Evolutionary conservation across 1,140 invertebrate species (phyloP).

Genomic region (Rhynchophorus ferrugineus): DNA sequence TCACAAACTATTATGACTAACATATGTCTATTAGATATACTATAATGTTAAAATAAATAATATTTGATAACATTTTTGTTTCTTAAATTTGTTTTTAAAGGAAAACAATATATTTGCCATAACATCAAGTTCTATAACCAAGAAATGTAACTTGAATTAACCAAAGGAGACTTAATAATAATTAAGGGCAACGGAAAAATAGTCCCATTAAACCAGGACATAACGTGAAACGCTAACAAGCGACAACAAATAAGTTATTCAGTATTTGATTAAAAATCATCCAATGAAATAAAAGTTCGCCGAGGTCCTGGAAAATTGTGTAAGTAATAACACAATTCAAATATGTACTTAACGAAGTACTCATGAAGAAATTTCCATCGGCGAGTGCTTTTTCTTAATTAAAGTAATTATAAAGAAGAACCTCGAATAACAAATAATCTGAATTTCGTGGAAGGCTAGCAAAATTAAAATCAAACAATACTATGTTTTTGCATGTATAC

Average conservation of each 20-base stretch:
- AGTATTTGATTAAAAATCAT: slow-evolving; percentile 6
- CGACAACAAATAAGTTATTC: neutral
- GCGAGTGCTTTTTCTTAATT: slow-evolving; percentile 34
- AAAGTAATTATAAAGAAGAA: slow-evolving; percentile 33
- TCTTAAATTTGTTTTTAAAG: no score
- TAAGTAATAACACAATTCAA: slow-evolving; percentile 26
- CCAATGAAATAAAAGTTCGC: slow-evolving; percentile 7
- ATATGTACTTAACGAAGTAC: slow-evolving; percentile 29
- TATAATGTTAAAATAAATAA: no score
- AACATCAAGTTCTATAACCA: no score
- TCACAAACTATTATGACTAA: no score
- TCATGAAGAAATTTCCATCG: slow-evolving; percentile 24
- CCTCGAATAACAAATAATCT: slow-evolving; percentile 28
- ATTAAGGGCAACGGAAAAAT: no score
- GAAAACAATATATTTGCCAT: no score
- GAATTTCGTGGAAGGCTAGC: slow-evolving; percentile 5
- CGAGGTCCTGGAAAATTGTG: slow-evolving; percentile 10
- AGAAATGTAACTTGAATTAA: no score
- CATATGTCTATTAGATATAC: no score
- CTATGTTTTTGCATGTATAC: slow-evolving; percentile 5
- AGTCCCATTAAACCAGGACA: neutral
- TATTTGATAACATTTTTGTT: no score
- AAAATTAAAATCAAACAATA: slow-evolving; percentile 12
- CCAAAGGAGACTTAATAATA: no score
- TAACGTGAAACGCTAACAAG: neutral